Base-by-base conservation (phyloP, 2,888 invertebrate genomes). In the Odontomyia ornata region DNA sequence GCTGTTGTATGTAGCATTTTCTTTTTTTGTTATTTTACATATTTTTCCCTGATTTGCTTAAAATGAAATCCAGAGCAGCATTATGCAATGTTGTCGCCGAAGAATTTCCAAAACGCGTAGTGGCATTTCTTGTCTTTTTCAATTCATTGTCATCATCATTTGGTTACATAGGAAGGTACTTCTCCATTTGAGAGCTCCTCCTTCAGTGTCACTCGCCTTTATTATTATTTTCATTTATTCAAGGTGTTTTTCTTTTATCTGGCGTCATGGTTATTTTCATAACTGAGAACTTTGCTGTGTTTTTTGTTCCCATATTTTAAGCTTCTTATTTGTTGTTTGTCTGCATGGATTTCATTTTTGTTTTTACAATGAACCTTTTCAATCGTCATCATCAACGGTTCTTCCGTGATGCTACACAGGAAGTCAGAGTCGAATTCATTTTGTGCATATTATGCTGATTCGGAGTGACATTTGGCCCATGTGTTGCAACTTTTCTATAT, bases 101-200 rank as follows among this genome's bases (percentile, higher is more conserved):
- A 65, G 65, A n/a, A 65, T 36, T 65, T 18, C 18, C 36, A 21
- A 36, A 65, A 65, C 65, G 30, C 18, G 65, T 65, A 28, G 65
- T 65, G 21, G 65, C 65, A 65, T 65, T 65, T 28, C 36, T 65
- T 15, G 27, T 65, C 65, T 15, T 28, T 30, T 65, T 36, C 27
- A 65, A 65, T 65, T 65, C 65, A 65, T 65, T 65, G 65, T 65
- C 65, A 65, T 65, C 65, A 65, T 65, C 65, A 36, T 65, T 65
- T 65, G 7, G n/a, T 36, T 36, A 21, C 65, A 36, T 60, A 25
- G 57, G 23, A 21, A n/a, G 15, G 65, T 36, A 21, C 36, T 27
- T 36, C 36, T 3, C 9, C 3, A 5, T 3, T 36, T 25, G 64
- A 7, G 9, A n/a, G n/a, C 7, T 18, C 30, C 64, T 15, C 25